phyloP scores from a whole-genome alignment of 2,888 invertebrate genomes.

The Lymantria dispar region DNA sequence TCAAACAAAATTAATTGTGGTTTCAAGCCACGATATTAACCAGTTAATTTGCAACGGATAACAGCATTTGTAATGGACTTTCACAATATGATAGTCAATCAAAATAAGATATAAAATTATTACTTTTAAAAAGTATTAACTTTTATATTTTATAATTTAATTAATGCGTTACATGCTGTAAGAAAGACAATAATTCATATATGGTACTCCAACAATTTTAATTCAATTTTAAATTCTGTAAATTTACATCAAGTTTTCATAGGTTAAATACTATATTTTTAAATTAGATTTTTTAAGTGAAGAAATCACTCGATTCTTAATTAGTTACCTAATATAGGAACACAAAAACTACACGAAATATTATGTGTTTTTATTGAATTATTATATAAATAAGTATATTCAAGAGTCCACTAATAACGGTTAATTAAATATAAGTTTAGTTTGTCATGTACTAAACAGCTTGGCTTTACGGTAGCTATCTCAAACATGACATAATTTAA shows the following conservation, averaged over 20 bases:
- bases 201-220: no score
- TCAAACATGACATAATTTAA: slow-evolving; percentile 54
- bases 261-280: not conserved
- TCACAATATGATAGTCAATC: no score
- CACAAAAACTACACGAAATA: slow-evolving; percentile 17
- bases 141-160: no score
- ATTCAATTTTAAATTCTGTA: no score
- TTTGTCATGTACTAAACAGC: slow-evolving; percentile 52
- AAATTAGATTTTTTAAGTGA: not conserved
- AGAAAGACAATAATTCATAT: no score
- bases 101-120: no score
- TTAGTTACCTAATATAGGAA: slow-evolving; percentile 31
- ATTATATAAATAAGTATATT: slow-evolving; percentile 32
- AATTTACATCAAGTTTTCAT: not conserved
- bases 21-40: no score
- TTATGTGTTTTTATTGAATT: slow-evolving; percentile 22
- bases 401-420: slow-evolving; percentile 38
- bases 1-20: no score
- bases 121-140: no score
- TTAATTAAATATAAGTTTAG: slow-evolving; percentile 39
- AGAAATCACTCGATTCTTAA: slow-evolving; percentile 15
- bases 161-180: no score
- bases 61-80: no score
- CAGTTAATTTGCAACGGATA: no score
- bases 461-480: slow-evolving; percentile 45